These are phyloP conservation scores for Connochaetes taurinus DNA, from an alignment of 2,113 vertebrate species.

Conservation along the genomic window DNA sequence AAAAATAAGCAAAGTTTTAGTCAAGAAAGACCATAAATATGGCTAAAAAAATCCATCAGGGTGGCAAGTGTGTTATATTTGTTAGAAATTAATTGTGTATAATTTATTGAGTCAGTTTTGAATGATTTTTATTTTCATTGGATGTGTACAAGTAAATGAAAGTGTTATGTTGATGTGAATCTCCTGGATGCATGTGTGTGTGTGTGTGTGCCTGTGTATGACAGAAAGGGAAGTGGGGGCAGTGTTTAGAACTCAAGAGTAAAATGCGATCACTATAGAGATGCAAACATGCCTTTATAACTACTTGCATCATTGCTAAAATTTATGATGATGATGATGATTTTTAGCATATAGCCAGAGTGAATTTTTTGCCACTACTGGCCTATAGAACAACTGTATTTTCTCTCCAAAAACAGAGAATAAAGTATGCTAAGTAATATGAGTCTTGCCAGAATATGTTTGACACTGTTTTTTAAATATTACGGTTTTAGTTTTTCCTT, in stretches of 20 bases:
- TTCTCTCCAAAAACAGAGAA: neutral
- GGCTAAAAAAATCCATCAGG: neutral
- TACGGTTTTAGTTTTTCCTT: slow-evolving; percentile 21
- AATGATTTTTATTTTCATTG: neutral
- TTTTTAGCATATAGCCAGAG: neutral
- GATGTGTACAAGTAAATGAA: neutral
- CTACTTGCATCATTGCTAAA: neutral
- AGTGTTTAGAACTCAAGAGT: slow-evolving; percentile 15
- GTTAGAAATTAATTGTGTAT: neutral
- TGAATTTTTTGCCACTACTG: slow-evolving; percentile 14
- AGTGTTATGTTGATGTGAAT: neutral
- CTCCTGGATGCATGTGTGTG: neutral
- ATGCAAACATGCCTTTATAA: slow-evolving; percentile 33
- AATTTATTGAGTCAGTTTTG: neutral
- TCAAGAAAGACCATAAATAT: neutral
- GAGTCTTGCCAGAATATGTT: neutral
- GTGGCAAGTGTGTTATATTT: neutral
- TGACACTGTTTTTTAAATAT: neutral
- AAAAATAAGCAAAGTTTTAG: neutral
- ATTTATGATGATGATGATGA: slow-evolving; percentile 16
- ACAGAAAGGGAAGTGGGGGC: neutral
- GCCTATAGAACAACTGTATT: neutral
- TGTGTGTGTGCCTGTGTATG: neutral
- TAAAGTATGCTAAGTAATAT: neutral
- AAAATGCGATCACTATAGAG: slow-evolving; percentile 28